phyloP scores from a whole-genome alignment of 2,888 invertebrate species.

The Drosophila ezoana region DNA sequence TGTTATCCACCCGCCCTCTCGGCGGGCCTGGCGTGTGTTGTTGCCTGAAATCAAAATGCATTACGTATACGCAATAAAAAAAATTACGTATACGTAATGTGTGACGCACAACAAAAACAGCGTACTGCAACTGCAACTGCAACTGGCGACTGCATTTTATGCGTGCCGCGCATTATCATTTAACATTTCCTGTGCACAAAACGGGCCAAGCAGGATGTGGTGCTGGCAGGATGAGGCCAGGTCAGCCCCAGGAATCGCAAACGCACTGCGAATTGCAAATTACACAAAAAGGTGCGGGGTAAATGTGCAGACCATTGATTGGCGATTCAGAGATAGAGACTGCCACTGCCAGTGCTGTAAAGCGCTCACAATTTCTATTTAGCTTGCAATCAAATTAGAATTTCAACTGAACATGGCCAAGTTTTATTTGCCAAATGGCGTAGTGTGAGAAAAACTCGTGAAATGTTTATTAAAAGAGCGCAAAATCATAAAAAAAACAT shows the following conservation, averaged over 20 bases:
- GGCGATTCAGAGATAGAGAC: slow-evolving; percentile 38
- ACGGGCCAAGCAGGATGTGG: slow-evolving; percentile 60
- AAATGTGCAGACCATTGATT: slow-evolving; percentile 41
- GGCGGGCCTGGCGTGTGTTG: slow-evolving; percentile 55
- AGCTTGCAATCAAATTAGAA: slow-evolving; percentile 56
- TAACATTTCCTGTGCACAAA: slow-evolving; percentile 75
- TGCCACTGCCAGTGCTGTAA: slow-evolving; percentile 15
- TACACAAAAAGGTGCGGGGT: neutral
- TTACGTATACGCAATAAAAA: slow-evolving; percentile 78
- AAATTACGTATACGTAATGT: slow-evolving; percentile 76
- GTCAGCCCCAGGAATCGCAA: slow-evolving; percentile 14
- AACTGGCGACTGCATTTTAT: slow-evolving; percentile 69
- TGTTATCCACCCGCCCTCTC: slow-evolving; percentile 45
- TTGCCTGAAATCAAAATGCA: slow-evolving; percentile 76
- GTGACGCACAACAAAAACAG: slow-evolving; percentile 47
- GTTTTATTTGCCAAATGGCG: slow-evolving; percentile 30
- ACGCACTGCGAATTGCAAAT: slow-evolving; percentile 24
- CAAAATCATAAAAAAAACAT: slow-evolving; percentile 35
- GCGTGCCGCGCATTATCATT: slow-evolving; percentile 78
- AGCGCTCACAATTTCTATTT: slow-evolving; percentile 30
- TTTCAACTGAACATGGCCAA: slow-evolving; percentile 35
- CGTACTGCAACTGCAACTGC: slow-evolving; percentile 17
- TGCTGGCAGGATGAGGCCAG: slow-evolving; percentile 18
- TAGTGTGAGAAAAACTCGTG: slow-evolving; percentile 7
- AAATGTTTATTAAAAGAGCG: slow-evolving; percentile 49